phyloP scores from a whole-genome alignment of 2,888 invertebrate species.

The Tenodera sinensis region DNA sequence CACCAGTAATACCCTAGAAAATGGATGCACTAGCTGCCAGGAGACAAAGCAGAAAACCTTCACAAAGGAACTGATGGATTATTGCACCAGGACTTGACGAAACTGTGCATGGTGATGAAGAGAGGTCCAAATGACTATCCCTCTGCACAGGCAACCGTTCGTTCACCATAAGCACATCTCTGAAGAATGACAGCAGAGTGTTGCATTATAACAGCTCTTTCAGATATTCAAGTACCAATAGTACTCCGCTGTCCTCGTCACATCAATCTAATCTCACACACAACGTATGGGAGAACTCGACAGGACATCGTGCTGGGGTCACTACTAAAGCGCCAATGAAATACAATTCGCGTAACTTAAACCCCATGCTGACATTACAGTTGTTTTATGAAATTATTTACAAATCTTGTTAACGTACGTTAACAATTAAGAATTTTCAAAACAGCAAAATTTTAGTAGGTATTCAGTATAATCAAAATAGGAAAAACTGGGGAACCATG shows the following conservation, averaged over 20 bases:
- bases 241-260: conserved; percentile 21
- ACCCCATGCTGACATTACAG: no score
- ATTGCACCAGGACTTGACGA: conserved; percentile 68
- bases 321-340: no score
- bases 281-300: conserved; percentile 16
- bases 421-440: no score
- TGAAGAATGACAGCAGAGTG: conserved; percentile 39
- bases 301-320: conserved; percentile 21
- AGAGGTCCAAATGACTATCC: background rate
- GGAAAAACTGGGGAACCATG: no score
- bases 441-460: no score
- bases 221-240: conserved; percentile 31
- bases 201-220: conserved; percentile 37
- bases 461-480: no score
- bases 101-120: conserved; percentile 61
- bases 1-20: no score
- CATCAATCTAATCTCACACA: background rate
- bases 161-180: conserved; percentile 34
- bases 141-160: conserved; percentile 7
- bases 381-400: no score
- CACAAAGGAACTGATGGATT: conserved; percentile 63
- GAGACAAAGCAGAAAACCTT: conserved; percentile 63
- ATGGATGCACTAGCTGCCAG: conserved; percentile 30
- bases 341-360: no score
- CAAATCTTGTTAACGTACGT: no score